Evolutionary conservation across 2,888 invertebrate genomes (phyloP).

Genomic region (Tachina fera): DNA sequence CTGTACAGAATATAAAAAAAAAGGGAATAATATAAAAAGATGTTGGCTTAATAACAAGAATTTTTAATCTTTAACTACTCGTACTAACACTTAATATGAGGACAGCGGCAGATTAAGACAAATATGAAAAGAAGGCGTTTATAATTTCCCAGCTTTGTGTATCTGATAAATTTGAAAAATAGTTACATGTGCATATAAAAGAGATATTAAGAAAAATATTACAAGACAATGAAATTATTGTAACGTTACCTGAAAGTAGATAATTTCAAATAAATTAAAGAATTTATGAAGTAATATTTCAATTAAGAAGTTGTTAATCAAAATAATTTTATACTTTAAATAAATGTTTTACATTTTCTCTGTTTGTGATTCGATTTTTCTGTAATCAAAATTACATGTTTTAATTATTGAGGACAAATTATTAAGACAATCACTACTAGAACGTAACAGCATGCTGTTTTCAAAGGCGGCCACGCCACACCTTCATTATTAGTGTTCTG

Average conservation of each 20-base stretch:
- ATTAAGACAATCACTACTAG: too few species aligned
- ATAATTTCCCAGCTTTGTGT: constrained; percentile 54
- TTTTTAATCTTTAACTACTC: constrained; percentile 43
- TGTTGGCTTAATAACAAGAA: constrained; percentile 43
- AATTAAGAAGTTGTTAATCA: too few species aligned
- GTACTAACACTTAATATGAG: constrained; percentile 50
- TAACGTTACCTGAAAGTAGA: neutral
- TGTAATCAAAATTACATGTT: neutral
- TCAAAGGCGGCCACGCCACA: too few species aligned
- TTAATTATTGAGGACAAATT: neutral
- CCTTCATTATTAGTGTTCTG: too few species aligned
- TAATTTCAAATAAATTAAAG: too few species aligned
- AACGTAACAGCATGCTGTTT: too few species aligned
- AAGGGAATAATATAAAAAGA: constrained; percentile 26
- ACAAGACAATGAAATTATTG: neutral
- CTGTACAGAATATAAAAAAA: neutral
- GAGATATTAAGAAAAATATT: neutral
- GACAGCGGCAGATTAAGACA: constrained; percentile 69
- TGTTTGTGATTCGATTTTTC: too few species aligned
- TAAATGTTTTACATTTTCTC: too few species aligned
- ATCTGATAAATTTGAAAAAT: constrained; percentile 56
- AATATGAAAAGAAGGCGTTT: constrained; percentile 67
- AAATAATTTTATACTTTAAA: too few species aligned
- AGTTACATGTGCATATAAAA: neutral
- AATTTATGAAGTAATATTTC: too few species aligned